Evolutionary conservation across 2,888 invertebrate genomes (phyloP).

Genomic region (Psylliodes chrysocephalus): DNA sequence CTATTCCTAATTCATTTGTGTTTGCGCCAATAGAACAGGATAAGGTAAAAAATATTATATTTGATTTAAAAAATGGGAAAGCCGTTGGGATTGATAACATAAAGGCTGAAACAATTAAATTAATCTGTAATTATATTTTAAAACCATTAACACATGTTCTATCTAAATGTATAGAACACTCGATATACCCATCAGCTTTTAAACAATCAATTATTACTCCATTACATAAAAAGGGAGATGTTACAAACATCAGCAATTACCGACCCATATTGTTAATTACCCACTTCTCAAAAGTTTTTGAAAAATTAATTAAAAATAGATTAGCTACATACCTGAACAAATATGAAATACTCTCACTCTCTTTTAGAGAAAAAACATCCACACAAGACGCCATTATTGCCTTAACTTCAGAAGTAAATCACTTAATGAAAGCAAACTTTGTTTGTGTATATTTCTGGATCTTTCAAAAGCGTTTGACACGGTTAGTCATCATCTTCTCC

Average conservation of each 20-base stretch:
- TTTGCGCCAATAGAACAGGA: no score
- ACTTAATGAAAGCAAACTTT: slow-evolving; percentile 3
- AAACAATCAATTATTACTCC: neutral
- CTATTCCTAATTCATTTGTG: no score
- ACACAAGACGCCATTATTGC: slow-evolving; percentile 12
- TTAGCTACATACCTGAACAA: slow-evolving; percentile 14
- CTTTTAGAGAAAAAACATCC: slow-evolving; percentile 18
- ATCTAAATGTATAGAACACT: no score
- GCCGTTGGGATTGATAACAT: no score
- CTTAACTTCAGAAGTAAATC: slow-evolving; percentile 5
- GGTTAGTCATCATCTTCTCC: slow-evolving; percentile 11
- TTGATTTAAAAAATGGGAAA: no score
- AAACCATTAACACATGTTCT: no score
- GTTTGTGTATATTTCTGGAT: slow-evolving; percentile 13
- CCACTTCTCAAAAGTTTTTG: slow-evolving; percentile 21
- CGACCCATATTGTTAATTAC: slow-evolving; percentile 22
- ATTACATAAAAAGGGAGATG: slow-evolving; percentile 16
- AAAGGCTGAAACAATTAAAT: no score
- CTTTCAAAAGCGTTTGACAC: slow-evolving; percentile 24
- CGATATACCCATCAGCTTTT: no score
- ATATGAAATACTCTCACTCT: slow-evolving; percentile 6
- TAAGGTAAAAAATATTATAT: no score
- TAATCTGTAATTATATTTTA: no score
- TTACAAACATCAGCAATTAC: slow-evolving; percentile 4
- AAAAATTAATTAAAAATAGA: slow-evolving; percentile 24